Evolutionary conservation across 2,888 invertebrate genomes (phyloP), one percentile per base, ranked within the genome.

Genomic region (Mythimna lalbum): DNA sequence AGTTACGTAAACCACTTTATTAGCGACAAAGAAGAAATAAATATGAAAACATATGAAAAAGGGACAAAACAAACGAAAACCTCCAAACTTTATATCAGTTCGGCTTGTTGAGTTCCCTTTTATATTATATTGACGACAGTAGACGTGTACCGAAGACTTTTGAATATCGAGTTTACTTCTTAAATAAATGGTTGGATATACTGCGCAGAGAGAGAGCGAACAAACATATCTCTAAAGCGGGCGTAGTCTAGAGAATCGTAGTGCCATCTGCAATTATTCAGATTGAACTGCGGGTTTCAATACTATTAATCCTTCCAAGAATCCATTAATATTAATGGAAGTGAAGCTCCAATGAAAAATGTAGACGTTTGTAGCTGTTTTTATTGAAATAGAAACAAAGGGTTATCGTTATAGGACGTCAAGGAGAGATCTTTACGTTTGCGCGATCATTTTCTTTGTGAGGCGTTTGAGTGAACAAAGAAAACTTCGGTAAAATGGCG

Each of bases 281-380:
- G 90, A 93, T 92, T 91, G 91, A 92, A 90, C 90, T 91, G 90
- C 86, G 87, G 90, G 90, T 91, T 90, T 90, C 91, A 91, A 91
- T 91, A 90, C 90, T 92, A 93, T 93, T 94, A 94, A 94, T 94
- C 93, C 90, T 91, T 86, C 88, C 82, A 71, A 76, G 77, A 83
- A 85, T 87, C 88, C 88, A 87, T 88, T 87, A 89, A 86, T 86
- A 87, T 86, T 85, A 85, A 86, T 88, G 85, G 87, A 83, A 86
- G 82, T 87, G 88, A 89, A 91, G 70, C 73, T 76, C 62, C 77
- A 80, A 82, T 85, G 78, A 83, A 83, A 84, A 83, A 90, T 91
- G 90, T 88, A 89, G 87, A 89, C 83, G 83, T 82, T 87, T 84
- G 84, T 85, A 86, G 84, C 81, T 75, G 74, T 76, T 81, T 82